phyloP scores from a whole-genome alignment of 2,888 invertebrate species.

The Sympetrum striolatum region DNA sequence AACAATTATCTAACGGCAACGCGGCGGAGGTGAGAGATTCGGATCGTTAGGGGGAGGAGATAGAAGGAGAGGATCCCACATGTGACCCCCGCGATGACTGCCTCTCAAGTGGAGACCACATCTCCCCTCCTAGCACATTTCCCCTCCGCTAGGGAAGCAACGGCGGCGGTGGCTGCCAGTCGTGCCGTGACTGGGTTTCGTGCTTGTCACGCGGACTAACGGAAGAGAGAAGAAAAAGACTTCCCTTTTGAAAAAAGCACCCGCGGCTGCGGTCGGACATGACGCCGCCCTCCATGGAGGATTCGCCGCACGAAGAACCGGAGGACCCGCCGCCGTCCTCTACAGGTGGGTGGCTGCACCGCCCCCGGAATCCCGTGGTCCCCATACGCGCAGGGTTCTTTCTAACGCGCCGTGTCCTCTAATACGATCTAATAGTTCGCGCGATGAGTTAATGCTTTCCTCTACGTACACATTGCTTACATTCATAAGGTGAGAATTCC shows the following conservation, averaged over 20 bases:
- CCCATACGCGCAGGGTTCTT: neutral
- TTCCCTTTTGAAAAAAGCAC: too few species aligned
- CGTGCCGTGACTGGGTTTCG: conserved; percentile 30
- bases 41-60: too few species aligned
- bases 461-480: neutral
- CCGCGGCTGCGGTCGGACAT: neutral
- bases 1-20: too few species aligned
- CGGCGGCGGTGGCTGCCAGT: neutral
- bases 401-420: too few species aligned
- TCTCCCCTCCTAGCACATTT: neutral
- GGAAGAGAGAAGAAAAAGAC: neutral
- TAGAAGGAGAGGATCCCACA: too few species aligned
- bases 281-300: conserved; percentile 32
- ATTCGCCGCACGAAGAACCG: neutral
- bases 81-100: too few species aligned
- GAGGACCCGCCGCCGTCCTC: neutral
- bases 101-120: too few species aligned
- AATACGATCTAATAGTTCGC: neutral
- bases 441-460: neutral
- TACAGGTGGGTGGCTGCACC: neutral
- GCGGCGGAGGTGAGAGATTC: too few species aligned
- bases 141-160: neutral
- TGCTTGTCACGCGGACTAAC: conserved; percentile 31
- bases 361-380: neutral
- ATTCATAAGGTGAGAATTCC: neutral